Evolutionary conservation across 2,113 vertebrate species (phyloP).

Genomic region (Catagonus wagneri): DNA sequence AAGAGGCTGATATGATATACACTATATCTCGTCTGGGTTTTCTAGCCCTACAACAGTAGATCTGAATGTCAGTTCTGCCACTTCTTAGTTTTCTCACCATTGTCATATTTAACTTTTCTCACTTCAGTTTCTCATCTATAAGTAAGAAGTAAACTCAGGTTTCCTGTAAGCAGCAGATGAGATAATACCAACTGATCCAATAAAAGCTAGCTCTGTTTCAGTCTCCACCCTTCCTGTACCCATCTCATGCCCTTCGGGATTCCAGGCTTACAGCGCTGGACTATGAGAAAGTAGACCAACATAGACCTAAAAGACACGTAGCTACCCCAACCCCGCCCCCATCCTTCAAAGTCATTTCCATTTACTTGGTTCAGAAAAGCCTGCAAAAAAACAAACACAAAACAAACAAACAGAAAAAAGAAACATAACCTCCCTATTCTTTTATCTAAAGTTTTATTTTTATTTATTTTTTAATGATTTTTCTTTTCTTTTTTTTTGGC

Average conservation of each 20-base stretch:
- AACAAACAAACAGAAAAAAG: not conserved
- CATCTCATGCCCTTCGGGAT: rapidly evolving
- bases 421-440: not conserved
- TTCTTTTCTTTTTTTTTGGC: too few species aligned
- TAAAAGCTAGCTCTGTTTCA: not conserved
- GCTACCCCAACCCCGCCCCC: too few species aligned
- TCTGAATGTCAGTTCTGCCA: not conserved
- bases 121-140: not conserved
- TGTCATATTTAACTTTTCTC: not conserved
- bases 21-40: not conserved
- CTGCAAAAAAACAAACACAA: not conserved
- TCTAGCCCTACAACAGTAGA: rapidly evolving
- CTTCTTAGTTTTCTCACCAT: not conserved
- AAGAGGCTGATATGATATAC: not conserved
- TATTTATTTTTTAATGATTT: too few species aligned
- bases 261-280: not conserved
- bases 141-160: not conserved
- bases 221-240: not conserved
- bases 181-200: not conserved
- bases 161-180: not conserved
- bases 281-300: not conserved
- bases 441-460: not conserved
- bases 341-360: not conserved
- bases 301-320: not conserved
- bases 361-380: not conserved